Base-by-base conservation (phyloP, 1,140 invertebrate species). In the Drosophila littoralis region DNA sequence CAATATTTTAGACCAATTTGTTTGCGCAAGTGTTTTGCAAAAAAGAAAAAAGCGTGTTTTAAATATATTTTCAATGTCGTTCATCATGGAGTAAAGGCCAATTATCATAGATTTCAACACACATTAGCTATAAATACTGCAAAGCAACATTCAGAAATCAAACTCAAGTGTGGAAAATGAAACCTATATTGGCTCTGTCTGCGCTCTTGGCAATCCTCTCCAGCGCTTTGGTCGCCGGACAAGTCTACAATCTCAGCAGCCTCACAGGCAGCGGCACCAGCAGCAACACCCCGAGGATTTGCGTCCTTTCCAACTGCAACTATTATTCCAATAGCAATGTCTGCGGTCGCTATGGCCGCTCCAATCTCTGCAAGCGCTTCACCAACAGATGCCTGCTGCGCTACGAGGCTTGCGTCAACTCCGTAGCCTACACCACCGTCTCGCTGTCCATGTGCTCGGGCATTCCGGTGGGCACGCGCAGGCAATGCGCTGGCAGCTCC, bases 361-460 rank as follows among this genome's bases (percentile, higher is more conserved):
- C 82, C 3, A 88, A 79, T 88, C 83, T 88, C 6, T 86, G 82
- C 72, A 75, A 55, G 8, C 82, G 79, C 12, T 86, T 86, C 61
- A 50, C 6, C 32, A 86, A 86, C 63, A 79, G 32, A 15, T 86
- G 82, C 58, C 7, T 54, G 13, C n/a, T 77, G 10, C 79, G 68
- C 13, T 88, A 83, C 13, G 58, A 68, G 9, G 28, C 42, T 7
- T 86, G 82, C 9, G 17, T 71, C 0, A 43, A 28, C 3, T 59
- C 58, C 9, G 28, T 52, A 8, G n/a, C 38, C 4, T 86, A 86
- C 50, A 88, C 79, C 1, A 0, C 58, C 0, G 73, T 77, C 15
- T 22, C 13, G 1, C 50, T 77, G 4, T 65, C 72, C 17, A 45
- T 52, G 13, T 86, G 82, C 42, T 70, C 83, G 1, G 54, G 59